Base-by-base conservation (phyloP, 2,888 invertebrate genomes). In the Hypercompe scribonia region DNA sequence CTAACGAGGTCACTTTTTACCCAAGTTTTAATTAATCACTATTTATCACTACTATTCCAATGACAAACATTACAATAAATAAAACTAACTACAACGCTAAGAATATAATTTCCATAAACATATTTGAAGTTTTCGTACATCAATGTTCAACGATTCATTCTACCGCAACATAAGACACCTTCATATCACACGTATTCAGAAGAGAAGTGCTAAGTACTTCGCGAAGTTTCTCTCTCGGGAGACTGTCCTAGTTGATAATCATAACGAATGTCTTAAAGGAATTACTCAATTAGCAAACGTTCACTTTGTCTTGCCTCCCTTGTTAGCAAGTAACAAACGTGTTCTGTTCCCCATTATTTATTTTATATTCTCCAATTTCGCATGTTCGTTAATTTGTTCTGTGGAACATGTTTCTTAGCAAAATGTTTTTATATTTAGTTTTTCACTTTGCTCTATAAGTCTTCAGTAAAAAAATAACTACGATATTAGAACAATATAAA, bases 191-290 rank as follows among this genome's bases (percentile, higher is more conserved):
- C 88, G 85, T 88, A 87, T 87, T 87, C 86, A 85, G 86, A 84
- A 85, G 82, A 86, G 87, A 87, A 89, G 84, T 86, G 89, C 88
- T 88, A 90, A 91, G 90, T 90, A 88, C 89, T 88, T 87, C 75
- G 81, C 80, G 79, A 90, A 90, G 90, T 91, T 90, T 84, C 83
- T 81, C 90, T 86, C 90, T 74, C 61, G 86, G 85, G 89, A 89
- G 83, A 75, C 84, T 88, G 88, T 87, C 84, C 85, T 88, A 85
- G 86, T 90, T 90, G 90, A 91, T 91, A 91, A 92, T 92, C 88
- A 90, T 90, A 91, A 91, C 88, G 89, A 91, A 91, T 89, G 90
- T 86, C 89, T 90, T 89, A 87, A 83, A 90, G 90, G 88, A 90
- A 91, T 92, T 91, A 91, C 90, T 89, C 89, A 91, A 91, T 91